These are phyloP conservation scores for Sarcophaga bullata DNA, from an alignment of 1,140 invertebrate genomes.

Conservation along the genomic window DNA sequence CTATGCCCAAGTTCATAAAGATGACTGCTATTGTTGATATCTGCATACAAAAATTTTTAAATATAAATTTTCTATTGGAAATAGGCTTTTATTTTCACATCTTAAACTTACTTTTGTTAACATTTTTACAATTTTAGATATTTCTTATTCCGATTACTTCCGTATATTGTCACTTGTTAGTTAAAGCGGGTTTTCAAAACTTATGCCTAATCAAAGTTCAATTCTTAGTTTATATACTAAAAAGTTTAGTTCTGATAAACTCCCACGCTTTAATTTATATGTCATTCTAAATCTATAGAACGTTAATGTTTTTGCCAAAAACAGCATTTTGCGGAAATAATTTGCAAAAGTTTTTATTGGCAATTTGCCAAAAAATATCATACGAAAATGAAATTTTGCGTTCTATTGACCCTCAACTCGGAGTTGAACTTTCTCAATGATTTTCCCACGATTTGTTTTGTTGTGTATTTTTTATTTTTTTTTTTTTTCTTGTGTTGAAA, in stretches of 20 bases:
- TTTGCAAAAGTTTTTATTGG: neutral
- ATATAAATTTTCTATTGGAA: no score
- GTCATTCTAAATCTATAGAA: neutral
- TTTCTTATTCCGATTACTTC: neutral
- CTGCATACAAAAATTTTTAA: no score
- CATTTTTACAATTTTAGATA: neutral
- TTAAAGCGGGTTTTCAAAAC: neutral
- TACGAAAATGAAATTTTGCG: neutral
- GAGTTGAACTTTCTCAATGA: neutral
- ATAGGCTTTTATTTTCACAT: no score
- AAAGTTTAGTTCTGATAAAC: neutral
- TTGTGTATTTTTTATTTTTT: no score
- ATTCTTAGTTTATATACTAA: conserved; percentile 16
- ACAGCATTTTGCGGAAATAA: neutral
- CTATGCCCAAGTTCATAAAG: neutral
- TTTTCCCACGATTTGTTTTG: conserved; percentile 14
- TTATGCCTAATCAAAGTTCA: neutral
- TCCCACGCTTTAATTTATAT: neutral
- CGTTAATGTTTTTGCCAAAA: neutral
- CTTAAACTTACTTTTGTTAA: no score
- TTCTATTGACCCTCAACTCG: conserved; percentile 20
- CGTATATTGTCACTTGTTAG: neutral
- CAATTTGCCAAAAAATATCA: neutral
- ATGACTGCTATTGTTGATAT: no score
- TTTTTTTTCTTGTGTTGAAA: neutral